These are phyloP conservation scores for Chelmon rostratus DNA, from an alignment of 2,797 vertebrate species.

Conservation along the genomic window DNA sequence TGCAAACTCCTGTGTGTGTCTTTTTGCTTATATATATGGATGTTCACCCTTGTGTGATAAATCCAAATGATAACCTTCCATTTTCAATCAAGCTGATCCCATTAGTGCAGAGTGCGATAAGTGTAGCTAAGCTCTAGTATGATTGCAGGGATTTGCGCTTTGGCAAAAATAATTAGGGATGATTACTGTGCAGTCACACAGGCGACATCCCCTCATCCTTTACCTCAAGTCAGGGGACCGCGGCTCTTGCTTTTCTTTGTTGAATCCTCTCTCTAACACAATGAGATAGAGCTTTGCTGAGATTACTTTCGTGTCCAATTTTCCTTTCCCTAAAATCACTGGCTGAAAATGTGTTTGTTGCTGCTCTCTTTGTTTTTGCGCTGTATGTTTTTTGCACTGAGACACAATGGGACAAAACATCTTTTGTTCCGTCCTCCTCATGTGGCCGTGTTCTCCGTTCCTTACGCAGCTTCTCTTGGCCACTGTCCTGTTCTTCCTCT, in stretches of 20 bases:
- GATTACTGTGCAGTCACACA: constrained; percentile 61
- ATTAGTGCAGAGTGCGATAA: constrained; percentile 65
- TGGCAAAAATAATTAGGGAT: constrained; percentile 69
- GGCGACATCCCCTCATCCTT: constrained; percentile 56
- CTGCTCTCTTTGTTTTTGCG: constrained; percentile 43
- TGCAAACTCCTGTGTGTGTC: constrained; percentile 3
- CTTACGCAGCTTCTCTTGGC: constrained; percentile 3
- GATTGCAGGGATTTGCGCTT: constrained; percentile 65
- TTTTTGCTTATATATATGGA: background rate
- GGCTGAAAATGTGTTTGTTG: constrained; percentile 31
- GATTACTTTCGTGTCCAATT: constrained; percentile 53
- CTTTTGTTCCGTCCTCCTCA: constrained; percentile 19
- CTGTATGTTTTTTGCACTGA: constrained; percentile 22
- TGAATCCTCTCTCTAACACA: constrained; percentile 44
- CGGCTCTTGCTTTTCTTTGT: constrained; percentile 44
- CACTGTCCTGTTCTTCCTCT: background rate
- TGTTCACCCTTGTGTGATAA: constrained; percentile 34
- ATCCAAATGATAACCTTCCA: constrained; percentile 52
- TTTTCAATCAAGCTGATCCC: constrained; percentile 65
- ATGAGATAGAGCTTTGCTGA: constrained; percentile 47
- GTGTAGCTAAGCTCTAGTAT: constrained; percentile 58
- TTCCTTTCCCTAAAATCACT: constrained; percentile 34
- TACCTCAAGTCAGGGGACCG: constrained; percentile 45
- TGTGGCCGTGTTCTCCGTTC: background rate
- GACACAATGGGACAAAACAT: constrained; percentile 24